Base-by-base conservation (phyloP, 2,888 invertebrate species). In the Schizaphis graminum region DNA sequence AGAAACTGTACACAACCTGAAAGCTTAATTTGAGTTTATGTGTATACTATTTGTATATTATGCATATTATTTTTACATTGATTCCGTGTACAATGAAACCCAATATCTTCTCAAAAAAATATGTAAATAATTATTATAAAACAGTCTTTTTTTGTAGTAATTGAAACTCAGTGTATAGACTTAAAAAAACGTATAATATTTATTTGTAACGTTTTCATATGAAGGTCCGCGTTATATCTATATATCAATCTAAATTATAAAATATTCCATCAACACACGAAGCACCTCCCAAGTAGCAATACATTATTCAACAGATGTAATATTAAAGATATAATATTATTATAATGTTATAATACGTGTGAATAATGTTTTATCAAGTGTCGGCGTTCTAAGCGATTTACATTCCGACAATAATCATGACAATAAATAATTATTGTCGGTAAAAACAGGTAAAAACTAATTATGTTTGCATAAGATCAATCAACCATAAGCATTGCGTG, bases 281-380 rank as follows among this genome's bases (percentile, higher is more conserved):
- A 89, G 56, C 84, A 89, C 93, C 93, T 93, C 93, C 93, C 89
- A 93, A 89, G 93, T 93, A 84, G 93, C 24, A 84, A 89, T 93
- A 89, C 89, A 93, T 93, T 93, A 89, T 93, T 93, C 93, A 93
- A 89, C 84, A 84, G 89, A 93, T 53, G 87, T 41, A 47, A 87
- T 88, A 88, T 35, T 35, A 21, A n/a, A 49, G 35, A n/a, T 67
- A 87, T 24, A 61, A 92, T 77, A 61, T 87, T 91, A 85, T 85
- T 86, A 41, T 61, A 87, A 87, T 67, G n/a, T 41, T 88, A 24
- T 53, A 28, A 88, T 28, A 28, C 53, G 53, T 53, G 28, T 92
- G 41, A 88, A 87, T 88, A 77, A 67, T 41, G 41, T 92, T 92
- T 53, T 77, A 35, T 77, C 44, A 84, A 91, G 41, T 88, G 28